Conservation (phyloP, 64 coral and sea anemone genomes). For the Pocillopora verrucosa region DNA sequence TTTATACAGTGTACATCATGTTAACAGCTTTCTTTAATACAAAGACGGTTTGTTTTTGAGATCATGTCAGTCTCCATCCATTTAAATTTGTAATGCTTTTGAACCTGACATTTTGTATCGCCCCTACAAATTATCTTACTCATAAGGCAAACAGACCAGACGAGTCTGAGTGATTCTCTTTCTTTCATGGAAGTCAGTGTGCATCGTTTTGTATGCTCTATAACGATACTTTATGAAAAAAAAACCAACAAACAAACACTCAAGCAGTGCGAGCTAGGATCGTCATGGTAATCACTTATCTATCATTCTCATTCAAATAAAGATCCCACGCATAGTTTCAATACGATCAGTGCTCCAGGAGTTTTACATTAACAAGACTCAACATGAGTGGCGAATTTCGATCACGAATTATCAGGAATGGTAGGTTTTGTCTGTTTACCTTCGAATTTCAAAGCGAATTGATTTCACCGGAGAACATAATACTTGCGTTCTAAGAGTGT, state of each 20-base stretch:
- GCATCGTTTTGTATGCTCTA: no score
- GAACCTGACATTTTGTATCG: neutral
- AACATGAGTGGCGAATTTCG: no score
- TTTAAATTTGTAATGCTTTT: neutral
- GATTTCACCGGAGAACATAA: no score
- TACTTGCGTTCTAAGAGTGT: no score
- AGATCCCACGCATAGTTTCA: neutral
- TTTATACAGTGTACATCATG: conserved; percentile 14
- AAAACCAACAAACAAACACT: neutral
- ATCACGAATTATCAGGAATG: no score
- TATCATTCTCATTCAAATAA: neutral
- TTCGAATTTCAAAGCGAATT: no score
- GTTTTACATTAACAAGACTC: no score
- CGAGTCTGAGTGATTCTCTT: neutral
- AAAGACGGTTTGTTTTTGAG: conserved; percentile 28
- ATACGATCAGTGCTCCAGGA: neutral
- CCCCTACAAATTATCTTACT: neutral
- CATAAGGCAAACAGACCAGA: neutral
- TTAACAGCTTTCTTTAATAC: conserved; percentile 22
- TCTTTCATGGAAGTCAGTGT: neutral
- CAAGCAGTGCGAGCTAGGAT: neutral
- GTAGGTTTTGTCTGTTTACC: no score
- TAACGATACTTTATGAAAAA: neutral
- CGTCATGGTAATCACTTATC: neutral
- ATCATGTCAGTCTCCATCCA: neutral